Evolutionary conservation across 2,888 invertebrate genomes (phyloP).

Genomic region (Drosophila parthenogenetica): DNA sequence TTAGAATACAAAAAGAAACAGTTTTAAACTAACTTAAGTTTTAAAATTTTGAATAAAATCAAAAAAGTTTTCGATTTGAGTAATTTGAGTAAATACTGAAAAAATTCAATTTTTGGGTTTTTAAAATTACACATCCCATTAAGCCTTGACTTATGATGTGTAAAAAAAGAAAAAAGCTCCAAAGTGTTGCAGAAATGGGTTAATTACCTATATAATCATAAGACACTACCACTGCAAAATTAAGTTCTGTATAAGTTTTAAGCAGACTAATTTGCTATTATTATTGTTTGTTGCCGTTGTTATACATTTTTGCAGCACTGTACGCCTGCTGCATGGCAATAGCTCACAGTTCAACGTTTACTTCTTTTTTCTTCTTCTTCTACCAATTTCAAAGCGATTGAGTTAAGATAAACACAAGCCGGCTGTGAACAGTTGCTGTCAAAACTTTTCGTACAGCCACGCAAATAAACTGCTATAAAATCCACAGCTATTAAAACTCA

Average conservation of each 20-base stretch:
- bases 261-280: slow-evolving; percentile 40
- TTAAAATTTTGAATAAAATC: too few species aligned
- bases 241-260: slow-evolving; percentile 42
- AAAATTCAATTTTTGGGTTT: too few species aligned
- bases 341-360: slow-evolving; percentile 65
- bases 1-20: background rate
- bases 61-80: too few species aligned
- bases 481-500: background rate
- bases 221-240: slow-evolving; percentile 41
- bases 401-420: slow-evolving; percentile 58
- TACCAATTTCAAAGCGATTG: slow-evolving; percentile 25
- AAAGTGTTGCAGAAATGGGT: slow-evolving; percentile 63
- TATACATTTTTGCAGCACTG: slow-evolving; percentile 22
- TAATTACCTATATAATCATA: slow-evolving; percentile 74
- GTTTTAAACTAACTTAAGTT: too few species aligned
- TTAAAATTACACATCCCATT: too few species aligned
- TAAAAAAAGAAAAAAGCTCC: slow-evolving; percentile 15
- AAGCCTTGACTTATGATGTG: too few species aligned
- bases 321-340: slow-evolving; percentile 56
- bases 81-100: too few species aligned
- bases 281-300: slow-evolving; percentile 21
- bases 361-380: slow-evolving; percentile 1
- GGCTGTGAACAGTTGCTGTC: slow-evolving; percentile 30
- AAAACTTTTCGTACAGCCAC: slow-evolving; percentile 22
- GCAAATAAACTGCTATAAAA: background rate